Evolutionary conservation across 2,113 vertebrate genomes (phyloP), one percentile per base, ranked within the genome.

Genomic region (Aptenodytes patagonicus): DNA sequence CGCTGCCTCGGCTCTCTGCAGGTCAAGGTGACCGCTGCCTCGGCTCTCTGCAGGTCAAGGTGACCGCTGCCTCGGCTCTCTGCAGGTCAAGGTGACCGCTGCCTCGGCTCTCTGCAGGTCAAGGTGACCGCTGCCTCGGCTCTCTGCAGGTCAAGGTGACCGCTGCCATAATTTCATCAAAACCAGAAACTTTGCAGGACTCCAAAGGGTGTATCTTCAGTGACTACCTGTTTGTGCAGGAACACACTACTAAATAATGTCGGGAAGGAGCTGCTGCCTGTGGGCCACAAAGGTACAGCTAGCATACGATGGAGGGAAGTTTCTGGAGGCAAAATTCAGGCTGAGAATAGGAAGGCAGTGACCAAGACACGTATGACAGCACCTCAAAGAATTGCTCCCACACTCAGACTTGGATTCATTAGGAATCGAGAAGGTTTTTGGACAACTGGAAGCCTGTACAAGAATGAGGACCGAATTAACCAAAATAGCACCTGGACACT

Each of bases 211-310:
- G 22, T 14, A 40, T 26, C 49, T 60, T 36, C 80, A 73, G 47
- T 25, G 18, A 51, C 7, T 31, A 31, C 21, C 29, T 47, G 13
- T 32, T 42, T 29, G 21, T 55, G n/a, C n/a, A 61, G 44, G 26
- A 72, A 66, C 13, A 24, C 9, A 0, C 61, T 47, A 52, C 46
- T 55, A 44, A 72, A 25, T 36, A 61, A 73, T 3, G 0, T 11
- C 1, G 1, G 46, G n/a, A 51, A 85, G 42, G 29, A 93, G 87
- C 17, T 3, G 3, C 49, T 34, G 47, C 47, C 32, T 0, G 0
- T 7, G 19, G 68, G 34, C 49, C 32, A 12, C 11, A 68, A 24
- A 17, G n/a, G 34, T 17, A 34, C 16, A 49, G 69, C 11, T 17
- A 62, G 40, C 38, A 73, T 26, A n/a, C 3, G 36, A 55, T 2